Percentiles rank a stretch among this genome's conserved stretches.
phyloP scores from a whole-genome alignment of 1,140 invertebrate genomes.

The Panulirus ornatus region DNA sequence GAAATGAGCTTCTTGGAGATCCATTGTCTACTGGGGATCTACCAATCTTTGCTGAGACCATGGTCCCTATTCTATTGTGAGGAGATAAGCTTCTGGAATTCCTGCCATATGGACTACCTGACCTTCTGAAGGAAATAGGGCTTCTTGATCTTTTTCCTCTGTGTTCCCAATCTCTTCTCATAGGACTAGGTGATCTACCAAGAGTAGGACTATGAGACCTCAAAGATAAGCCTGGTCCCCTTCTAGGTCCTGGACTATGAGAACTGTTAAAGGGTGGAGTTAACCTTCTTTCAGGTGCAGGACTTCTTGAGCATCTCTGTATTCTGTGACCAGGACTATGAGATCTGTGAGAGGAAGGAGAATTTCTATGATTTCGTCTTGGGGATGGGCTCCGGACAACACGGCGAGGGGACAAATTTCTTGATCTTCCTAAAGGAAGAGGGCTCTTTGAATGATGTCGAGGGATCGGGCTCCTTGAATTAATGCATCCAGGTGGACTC shows the following conservation, averaged over 20 bases:
- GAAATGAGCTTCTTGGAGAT: slow-evolving; percentile 32
- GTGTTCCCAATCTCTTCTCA: slow-evolving; percentile 50
- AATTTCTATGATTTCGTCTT: slow-evolving; percentile 26
- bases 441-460: slow-evolving; percentile 43
- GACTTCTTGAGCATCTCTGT: slow-evolving; percentile 47
- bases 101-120: slow-evolving; percentile 43
- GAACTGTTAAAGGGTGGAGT: slow-evolving; percentile 28
- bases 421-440: slow-evolving; percentile 15
- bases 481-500: slow-evolving; percentile 17
- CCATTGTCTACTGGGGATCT: background rate
- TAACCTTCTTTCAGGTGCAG: slow-evolving; percentile 24
- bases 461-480: slow-evolving; percentile 34
- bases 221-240: slow-evolving; percentile 28
- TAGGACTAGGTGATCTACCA: slow-evolving; percentile 43
- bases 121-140: slow-evolving; percentile 43
- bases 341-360: slow-evolving; percentile 49
- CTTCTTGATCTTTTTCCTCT: slow-evolving; percentile 21
- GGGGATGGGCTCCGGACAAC: slow-evolving; percentile 47
- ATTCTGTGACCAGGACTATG: slow-evolving; percentile 50
- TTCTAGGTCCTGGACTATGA: slow-evolving; percentile 17
- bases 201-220: slow-evolving; percentile 29
- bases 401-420: slow-evolving; percentile 27
- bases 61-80: slow-evolving; percentile 19
- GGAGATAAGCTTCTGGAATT: slow-evolving; percentile 57
- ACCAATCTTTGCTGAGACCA: slow-evolving; percentile 11